Conservation (phyloP, 2,113 vertebrate genomes). For the Spea bombifrons region DNA sequence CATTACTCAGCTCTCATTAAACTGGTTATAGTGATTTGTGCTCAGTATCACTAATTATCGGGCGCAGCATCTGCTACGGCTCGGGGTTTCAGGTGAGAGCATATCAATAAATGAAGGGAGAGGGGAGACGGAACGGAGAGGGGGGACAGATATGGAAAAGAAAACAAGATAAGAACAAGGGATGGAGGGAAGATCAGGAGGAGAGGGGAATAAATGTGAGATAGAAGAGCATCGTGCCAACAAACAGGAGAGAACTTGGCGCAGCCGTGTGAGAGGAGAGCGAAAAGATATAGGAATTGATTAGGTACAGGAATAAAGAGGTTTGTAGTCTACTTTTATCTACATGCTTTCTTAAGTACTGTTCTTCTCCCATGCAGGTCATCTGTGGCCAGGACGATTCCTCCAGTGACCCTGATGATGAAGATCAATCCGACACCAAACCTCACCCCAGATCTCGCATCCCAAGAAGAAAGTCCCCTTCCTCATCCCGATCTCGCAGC, state of each 20-base stretch:
- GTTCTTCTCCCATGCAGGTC: constrained; percentile 53
- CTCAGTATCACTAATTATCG: constrained; percentile 43
- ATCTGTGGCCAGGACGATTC: constrained; percentile 56
- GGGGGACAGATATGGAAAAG: neutral
- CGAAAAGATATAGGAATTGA: neutral
- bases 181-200: neutral
- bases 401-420: constrained; percentile 53
- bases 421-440: constrained; percentile 49
- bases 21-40: constrained; percentile 41
- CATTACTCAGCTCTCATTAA: constrained; percentile 44
- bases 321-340: neutral
- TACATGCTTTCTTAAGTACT: neutral
- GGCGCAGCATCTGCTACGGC: constrained; percentile 36
- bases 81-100: constrained; percentile 28
- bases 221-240: neutral
- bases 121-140: neutral
- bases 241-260: neutral
- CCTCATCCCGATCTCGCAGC: constrained; percentile 52
- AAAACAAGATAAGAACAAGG: neutral
- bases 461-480: constrained; percentile 53
- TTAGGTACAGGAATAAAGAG: neutral
- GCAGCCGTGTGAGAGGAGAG: neutral
- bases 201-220: neutral
- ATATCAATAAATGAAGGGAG: constrained; percentile 7
- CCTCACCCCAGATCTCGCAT: constrained; percentile 48